Base-by-base conservation (phyloP, 2,888 invertebrate genomes). In the Phytoseiulus persimilis region DNA sequence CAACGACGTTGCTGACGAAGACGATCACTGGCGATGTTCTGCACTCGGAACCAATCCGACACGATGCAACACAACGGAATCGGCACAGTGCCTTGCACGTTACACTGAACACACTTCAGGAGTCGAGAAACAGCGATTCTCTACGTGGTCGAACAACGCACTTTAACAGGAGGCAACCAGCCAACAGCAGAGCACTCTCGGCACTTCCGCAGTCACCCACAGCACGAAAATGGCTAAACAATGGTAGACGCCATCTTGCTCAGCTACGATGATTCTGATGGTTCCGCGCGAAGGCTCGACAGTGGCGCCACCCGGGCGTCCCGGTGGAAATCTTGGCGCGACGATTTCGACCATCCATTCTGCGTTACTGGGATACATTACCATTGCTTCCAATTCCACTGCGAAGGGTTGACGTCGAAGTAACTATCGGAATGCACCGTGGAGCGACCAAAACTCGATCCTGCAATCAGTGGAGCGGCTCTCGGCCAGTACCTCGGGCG, bases 151-250 rank as follows among this genome's bases (percentile, higher is more conserved):
- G 65, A 65, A 65, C 65, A 65, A 65, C n/a, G 31, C 32, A 87
- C 87, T 45, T 32, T 33, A 31, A 84, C 23, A 28, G 31, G 18
- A 83, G 83, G 33, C 83, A 83, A 33, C 6, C 83, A 83, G 83
- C 83, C 83, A 83, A n/a, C 87, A 87, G 87, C 87, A 39, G 39
- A 87, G 87, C 87, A 39, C 32, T 33, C 87, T 32, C 87, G 33
- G 32, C 33, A 87, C 87, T 87, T 87, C 87, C 87, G 87, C 87
- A 87, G 87, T 87, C 87, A 45, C 87, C 87, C 87, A 87, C 87
- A 87, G 87, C 87, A 33, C 87, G 87, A 87, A 87, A 87, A 87
- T 87, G 87, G 87, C 87, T 87, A 87, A 87, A 87, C 87, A 87
- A 87, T 87, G 87, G 87, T 87, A 87, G 87, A 87, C 87, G 87